Evolutionary conservation across 2,888 invertebrate genomes (phyloP).

Genomic region (Eurytoma californica): DNA sequence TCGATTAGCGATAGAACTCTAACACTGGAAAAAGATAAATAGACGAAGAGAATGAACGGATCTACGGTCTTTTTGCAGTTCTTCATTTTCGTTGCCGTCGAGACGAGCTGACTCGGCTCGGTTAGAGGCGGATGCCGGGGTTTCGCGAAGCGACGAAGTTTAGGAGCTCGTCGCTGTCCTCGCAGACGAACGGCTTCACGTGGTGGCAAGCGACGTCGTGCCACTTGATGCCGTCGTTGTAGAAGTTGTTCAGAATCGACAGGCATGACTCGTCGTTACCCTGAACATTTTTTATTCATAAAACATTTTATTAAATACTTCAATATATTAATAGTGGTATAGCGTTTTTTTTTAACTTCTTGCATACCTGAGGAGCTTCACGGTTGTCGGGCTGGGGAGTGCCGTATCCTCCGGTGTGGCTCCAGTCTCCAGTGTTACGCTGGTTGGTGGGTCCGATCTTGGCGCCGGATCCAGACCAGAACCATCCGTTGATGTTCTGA

Average conservation of each 20-base stretch:
- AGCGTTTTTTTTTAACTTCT: not conserved
- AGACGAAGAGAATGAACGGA: not conserved
- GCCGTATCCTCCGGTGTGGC: conserved; percentile 90
- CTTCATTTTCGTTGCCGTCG: conserved; percentile 6
- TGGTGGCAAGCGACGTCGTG: conserved; percentile 94
- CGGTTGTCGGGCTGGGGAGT: conserved; percentile 93
- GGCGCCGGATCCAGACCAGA: conserved; percentile 95
- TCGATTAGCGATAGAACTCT: not conserved
- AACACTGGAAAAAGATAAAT: not conserved
- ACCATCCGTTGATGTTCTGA: conserved; percentile 90
- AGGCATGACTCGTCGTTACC: conserved; percentile 94
- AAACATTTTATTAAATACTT: too few species aligned
- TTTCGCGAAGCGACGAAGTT: conserved; percentile 94
- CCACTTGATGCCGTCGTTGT: conserved; percentile 93
- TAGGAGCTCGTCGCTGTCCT: conserved; percentile 92
- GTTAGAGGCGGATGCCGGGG: conserved; percentile 87
- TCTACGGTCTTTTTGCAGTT: not conserved
- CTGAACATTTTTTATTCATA: conserved; percentile 72
- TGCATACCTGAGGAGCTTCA: conserved; percentile 87
- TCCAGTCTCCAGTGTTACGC: conserved; percentile 94
- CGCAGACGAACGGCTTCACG: conserved; percentile 91
- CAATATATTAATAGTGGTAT: too few species aligned
- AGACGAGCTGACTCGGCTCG: not conserved
- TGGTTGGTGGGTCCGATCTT: conserved; percentile 93
- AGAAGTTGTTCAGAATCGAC: conserved; percentile 93